Evolutionary conservation across 1,140 invertebrate genomes (phyloP), one percentile per base, ranked within the genome.

Genomic region (Trissolcus basalis): DNA sequence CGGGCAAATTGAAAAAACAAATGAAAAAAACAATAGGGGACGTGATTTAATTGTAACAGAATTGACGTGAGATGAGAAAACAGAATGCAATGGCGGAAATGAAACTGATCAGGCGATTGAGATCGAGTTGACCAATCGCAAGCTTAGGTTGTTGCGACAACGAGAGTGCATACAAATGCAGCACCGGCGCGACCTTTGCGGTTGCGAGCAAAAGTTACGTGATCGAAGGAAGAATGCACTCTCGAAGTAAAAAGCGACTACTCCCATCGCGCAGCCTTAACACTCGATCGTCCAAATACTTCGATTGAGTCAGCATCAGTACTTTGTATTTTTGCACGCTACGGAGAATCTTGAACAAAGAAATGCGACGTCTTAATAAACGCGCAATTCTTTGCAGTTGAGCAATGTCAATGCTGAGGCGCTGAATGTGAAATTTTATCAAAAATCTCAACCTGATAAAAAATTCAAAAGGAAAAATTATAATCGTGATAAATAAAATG

Each of bases 151-250:
- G 45, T 71, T 71, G 68, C 68, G 59, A 71, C 68, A 71, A 63
- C 69, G 41, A 47, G 60, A 64, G 59, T 48, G 60, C 60, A 59
- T 53, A 72, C 64, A 72, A 64, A 71, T 63, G 47, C 53, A 71
- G 39, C 16, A 19, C 55, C 58, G 50, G 51, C 45, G 47, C 59
- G 60, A 64, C 70, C 70, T 74, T 80, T 80, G 67, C 59, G 19
- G 56, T 51, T 61, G 48, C 56, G 70, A 71, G 51, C 61, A 64
- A n/a, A n/a, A 77, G 74, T 77, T 80, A 74, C 78, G 74, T 77
- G 70, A 77, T 77, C 67, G 49, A 77, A 64, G 67, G 58, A 77
- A 77, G 74, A 80, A 80, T 80, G 60, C 64, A 64, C 56, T 70
- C 55, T 39, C 9, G 44, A 19, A 19, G 35, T 49, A 55, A 76